Conservation (phyloP, 1,140 invertebrate species). For the Drosophila lacteicornis region DNA sequence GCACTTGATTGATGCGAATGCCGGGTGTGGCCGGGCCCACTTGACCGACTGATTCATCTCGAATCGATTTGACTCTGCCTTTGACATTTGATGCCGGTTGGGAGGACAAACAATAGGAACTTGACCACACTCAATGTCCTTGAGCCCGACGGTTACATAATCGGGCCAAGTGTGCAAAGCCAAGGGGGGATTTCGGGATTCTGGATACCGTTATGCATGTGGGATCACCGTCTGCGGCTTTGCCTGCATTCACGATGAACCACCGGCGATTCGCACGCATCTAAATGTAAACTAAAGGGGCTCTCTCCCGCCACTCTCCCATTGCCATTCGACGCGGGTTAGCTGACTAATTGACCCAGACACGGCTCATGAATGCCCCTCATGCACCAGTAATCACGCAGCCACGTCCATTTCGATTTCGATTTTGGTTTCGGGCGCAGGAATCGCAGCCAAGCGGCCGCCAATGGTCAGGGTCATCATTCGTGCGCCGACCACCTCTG, state of each 20-base stretch:
- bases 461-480: constrained; percentile 49
- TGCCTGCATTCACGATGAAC: constrained; percentile 30
- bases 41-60: constrained; percentile 44
- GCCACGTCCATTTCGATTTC: constrained; percentile 32
- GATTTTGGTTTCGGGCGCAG: constrained; percentile 26
- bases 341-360: constrained; percentile 52
- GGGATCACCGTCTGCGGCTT: constrained; percentile 20
- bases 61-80: constrained; percentile 20
- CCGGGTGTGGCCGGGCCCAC: constrained; percentile 19
- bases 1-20: constrained; percentile 55
- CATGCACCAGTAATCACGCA: constrained; percentile 49
- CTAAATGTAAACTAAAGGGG: constrained; percentile 31
- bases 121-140: constrained; percentile 37
- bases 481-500: neutral
- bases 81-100: constrained; percentile 58
- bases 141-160: constrained; percentile 49
- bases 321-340: constrained; percentile 9
- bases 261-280: constrained; percentile 36
- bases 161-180: constrained; percentile 33
- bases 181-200: neutral
- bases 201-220: constrained; percentile 29
- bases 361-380: constrained; percentile 48
- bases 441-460: constrained; percentile 14
- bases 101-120: constrained; percentile 18
- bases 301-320: neutral